phyloP scores from a whole-genome alignment of 2,113 vertebrate genomes.

The Pollimyrus isidori region DNA sequence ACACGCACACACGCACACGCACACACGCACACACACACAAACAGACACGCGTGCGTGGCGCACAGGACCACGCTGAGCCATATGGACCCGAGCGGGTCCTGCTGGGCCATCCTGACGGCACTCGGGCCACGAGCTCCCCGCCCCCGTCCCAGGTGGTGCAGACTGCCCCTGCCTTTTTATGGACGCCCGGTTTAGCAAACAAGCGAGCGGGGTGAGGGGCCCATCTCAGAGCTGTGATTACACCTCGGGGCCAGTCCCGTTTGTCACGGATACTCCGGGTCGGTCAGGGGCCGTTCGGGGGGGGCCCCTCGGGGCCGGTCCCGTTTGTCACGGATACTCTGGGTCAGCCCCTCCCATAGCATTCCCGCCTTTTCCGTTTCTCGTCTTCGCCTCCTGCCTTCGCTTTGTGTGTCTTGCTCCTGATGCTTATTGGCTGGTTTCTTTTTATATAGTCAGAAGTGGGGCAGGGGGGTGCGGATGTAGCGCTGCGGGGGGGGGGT shows the following conservation, averaged over 20 bases:
- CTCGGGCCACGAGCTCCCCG: not conserved
- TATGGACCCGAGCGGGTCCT: not conserved
- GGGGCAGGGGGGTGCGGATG: not conserved
- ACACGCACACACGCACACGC: not conserved
- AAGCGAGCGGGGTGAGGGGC: not conserved
- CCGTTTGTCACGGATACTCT: not conserved
- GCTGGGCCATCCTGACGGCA: not conserved
- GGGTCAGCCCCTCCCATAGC: not conserved
- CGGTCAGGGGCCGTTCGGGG: not conserved
- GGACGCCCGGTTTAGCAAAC: not conserved
- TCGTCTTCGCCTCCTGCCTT: not conserved
- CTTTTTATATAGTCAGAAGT: constrained; percentile 17
- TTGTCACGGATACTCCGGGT: not conserved
- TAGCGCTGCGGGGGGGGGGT: not conserved
- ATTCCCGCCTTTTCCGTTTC: not conserved
- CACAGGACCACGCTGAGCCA: not conserved
- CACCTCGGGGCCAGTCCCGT: not conserved
- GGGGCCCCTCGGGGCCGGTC: not conserved
- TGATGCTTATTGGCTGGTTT: not conserved
- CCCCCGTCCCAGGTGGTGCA: not conserved
- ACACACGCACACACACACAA: not conserved
- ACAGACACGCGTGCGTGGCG: constrained; percentile 12
- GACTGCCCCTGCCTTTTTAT: not conserved
- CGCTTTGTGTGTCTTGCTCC: not conserved
- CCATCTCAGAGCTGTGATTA: not conserved